Conservation (phyloP, 1,140 invertebrate genomes). For the Scaptomyza pallida region DNA sequence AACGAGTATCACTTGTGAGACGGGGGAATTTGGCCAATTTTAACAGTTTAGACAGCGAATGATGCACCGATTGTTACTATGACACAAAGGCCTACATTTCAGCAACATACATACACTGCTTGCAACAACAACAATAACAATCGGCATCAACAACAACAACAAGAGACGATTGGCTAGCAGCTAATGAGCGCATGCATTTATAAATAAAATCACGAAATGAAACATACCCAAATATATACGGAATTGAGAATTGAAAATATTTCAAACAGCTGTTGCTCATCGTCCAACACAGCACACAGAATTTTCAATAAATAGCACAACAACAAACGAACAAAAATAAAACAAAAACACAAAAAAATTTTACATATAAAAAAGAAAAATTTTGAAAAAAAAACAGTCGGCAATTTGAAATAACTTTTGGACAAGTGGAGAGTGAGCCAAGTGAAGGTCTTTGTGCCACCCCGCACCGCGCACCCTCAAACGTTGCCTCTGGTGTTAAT, state of each 20-base stretch:
- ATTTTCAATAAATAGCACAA: conserved; percentile 58
- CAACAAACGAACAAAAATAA: conserved; percentile 51
- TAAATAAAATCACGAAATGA: conserved; percentile 76
- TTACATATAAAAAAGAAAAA: conserved; percentile 19
- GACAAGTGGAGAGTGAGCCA: conserved; percentile 65
- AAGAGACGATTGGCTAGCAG: conserved; percentile 21
- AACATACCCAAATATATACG: conserved; percentile 66
- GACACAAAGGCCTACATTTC: conserved; percentile 77
- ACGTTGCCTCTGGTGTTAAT: conserved; percentile 59
- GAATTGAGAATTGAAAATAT: conserved; percentile 74
- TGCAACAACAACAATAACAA: conserved; percentile 22
- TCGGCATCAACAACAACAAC: conserved; percentile 19
- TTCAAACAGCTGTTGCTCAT: conserved; percentile 82
- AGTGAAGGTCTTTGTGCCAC: conserved; percentile 25
- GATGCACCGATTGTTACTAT: conserved; percentile 53
- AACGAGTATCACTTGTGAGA: conserved; percentile 18
- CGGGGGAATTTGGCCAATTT: conserved; percentile 39
- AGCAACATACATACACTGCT: conserved; percentile 25
- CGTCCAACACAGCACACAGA: conserved; percentile 54
- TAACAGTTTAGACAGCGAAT: conserved; percentile 19
- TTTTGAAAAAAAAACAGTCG: conserved; percentile 41
- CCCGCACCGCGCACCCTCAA: conserved; percentile 1
- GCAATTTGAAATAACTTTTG: conserved; percentile 70
- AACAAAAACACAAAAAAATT: conserved; percentile 43
- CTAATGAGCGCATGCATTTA: conserved; percentile 79